A percentile compares a stretch with the other conserved stretches of the same genome.
These are phyloP conservation scores for Stenolophus ochropezus DNA, from an alignment of 2,888 invertebrate species.

Conservation along the genomic window DNA sequence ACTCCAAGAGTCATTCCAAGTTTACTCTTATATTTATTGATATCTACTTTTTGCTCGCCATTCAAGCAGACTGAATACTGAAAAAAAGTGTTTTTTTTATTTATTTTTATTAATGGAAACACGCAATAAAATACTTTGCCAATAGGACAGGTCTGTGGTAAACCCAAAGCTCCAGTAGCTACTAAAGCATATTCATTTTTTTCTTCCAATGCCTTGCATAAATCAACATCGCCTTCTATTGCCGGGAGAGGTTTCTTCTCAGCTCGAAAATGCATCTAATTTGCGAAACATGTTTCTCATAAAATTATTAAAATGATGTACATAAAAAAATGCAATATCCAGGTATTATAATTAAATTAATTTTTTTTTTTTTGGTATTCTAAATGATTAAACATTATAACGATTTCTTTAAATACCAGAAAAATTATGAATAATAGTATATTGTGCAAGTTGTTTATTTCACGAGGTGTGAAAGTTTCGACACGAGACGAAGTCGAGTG, in stretches of 20 bases:
- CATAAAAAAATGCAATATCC: no score
- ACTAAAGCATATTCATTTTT: slow-evolving; percentile 54
- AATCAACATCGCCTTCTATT: slow-evolving; percentile 55
- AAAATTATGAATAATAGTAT: no score
- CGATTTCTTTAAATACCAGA: no score
- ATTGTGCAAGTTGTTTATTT: no score
- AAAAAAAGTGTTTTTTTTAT: slow-evolving; percentile 3
- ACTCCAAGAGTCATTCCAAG: slow-evolving; percentile 50
- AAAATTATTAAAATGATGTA: no score
- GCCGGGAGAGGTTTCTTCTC: slow-evolving; percentile 55
- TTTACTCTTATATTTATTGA: slow-evolving; percentile 53
- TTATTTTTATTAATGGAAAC: not conserved
- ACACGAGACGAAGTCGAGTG: no score
- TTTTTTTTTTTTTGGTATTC: no score
- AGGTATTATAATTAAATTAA: no score
- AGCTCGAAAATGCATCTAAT: slow-evolving; percentile 52
- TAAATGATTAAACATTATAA: no score
- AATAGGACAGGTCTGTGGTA: slow-evolving; percentile 41
- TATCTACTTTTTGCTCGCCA: slow-evolving; percentile 26
- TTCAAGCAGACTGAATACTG: slow-evolving; percentile 29
- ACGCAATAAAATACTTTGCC: slow-evolving; percentile 34
- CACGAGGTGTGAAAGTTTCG: no score
- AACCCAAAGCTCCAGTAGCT: slow-evolving; percentile 26
- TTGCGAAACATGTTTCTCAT: not conserved
- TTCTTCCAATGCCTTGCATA: slow-evolving; percentile 45